Conservation (phyloP, 1,140 invertebrate species). For the Chironomus tepperi region DNA sequence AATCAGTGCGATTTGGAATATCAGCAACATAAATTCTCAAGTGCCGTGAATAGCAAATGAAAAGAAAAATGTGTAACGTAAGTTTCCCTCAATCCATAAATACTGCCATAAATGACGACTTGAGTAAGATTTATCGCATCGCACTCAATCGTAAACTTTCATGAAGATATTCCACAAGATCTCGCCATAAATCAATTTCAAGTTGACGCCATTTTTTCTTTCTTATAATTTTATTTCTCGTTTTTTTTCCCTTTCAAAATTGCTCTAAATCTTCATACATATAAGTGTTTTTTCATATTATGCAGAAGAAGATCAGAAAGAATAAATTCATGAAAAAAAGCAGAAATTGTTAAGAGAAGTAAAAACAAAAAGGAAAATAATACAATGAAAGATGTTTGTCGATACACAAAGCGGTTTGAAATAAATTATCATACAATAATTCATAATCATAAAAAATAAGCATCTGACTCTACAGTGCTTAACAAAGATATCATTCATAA, state of each 20-base stretch:
- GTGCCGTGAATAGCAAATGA: neutral
- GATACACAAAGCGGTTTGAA: constrained; percentile 4
- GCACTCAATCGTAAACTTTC: constrained; percentile 12
- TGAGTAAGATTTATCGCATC: constrained; percentile 12
- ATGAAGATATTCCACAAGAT: constrained; percentile 13
- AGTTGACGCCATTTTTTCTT: constrained; percentile 12
- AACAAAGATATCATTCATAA: neutral
- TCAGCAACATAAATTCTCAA: neutral
- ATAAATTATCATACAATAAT: constrained; percentile 3
- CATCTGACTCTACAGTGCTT: neutral
- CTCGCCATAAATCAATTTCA: constrained; percentile 12
- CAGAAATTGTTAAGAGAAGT: neutral
- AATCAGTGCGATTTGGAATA: no score
- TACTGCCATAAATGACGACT: constrained; percentile 10
- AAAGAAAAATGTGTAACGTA: neutral
- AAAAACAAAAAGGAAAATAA: neutral
- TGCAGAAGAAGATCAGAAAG: neutral
- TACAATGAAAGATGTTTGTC: constrained; percentile 13
- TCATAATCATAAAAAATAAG: neutral
- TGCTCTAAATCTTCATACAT: constrained; percentile 12
- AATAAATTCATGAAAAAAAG: neutral
- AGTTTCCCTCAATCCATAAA: neutral
- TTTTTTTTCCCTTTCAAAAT: neutral
- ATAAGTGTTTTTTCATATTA: neutral
- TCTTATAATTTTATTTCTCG: neutral